phyloP scores from a whole-genome alignment of 2,888 invertebrate species.

The Eupithecia dodoneata region DNA sequence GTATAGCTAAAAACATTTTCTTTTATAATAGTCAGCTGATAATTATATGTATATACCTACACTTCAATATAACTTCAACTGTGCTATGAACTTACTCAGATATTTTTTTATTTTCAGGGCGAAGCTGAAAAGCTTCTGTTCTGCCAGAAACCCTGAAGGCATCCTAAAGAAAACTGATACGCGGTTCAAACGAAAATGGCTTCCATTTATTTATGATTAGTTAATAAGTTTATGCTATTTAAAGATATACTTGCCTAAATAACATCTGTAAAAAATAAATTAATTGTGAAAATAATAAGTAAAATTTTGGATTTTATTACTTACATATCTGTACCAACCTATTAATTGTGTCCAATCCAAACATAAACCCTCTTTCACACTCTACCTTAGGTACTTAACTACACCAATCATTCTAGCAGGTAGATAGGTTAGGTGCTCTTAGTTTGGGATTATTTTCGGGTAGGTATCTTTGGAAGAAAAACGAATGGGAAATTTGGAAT shows the following conservation, averaged over 20 bases:
- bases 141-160: conserved; percentile 70
- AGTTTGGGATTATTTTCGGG: no score
- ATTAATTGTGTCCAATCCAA: background rate
- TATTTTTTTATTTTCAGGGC: conserved; percentile 60
- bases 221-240: background rate
- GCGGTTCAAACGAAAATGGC: conserved; percentile 12
- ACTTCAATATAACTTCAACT: no score
- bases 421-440: no score
- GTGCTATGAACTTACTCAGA: background rate
- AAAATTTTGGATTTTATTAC: background rate
- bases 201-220: background rate
- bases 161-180: no score
- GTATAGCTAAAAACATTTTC: background rate
- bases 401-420: no score
- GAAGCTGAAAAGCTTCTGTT: conserved; percentile 77
- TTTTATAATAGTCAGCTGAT: background rate
- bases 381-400: no score
- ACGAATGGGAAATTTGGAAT: no score
- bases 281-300: background rate
- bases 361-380: background rate
- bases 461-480: no score
- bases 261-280: background rate
- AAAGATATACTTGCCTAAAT: background rate
- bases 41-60: background rate
- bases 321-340: background rate